A percentile compares a stretch with the other conserved stretches of the same genome.
phyloP scores from a whole-genome alignment of 2,888 invertebrate species.

The Deilephila elpenor region DNA sequence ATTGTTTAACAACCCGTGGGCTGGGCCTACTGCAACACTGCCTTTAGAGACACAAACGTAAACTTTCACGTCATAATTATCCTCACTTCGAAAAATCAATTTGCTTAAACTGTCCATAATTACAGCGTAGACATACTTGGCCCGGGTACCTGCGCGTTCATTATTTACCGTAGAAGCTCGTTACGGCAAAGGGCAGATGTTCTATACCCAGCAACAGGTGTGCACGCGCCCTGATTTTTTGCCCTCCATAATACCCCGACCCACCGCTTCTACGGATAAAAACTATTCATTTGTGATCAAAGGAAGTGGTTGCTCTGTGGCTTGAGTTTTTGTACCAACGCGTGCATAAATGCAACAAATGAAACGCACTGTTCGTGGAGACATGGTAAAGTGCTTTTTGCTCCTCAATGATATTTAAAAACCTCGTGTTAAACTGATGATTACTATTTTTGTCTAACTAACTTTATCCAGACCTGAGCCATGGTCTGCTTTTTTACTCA shows the following conservation, averaged over 20 bases:
- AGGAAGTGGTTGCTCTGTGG: slow-evolving; percentile 31
- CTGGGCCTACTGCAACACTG: background rate
- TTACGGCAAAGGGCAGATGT: slow-evolving; percentile 66
- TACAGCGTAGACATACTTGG: background rate
- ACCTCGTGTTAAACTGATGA: too few relatives aligned
- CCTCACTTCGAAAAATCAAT: background rate
- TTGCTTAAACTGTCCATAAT: slow-evolving; percentile 12
- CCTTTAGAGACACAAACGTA: background rate
- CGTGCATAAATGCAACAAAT: background rate
- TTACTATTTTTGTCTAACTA: too few relatives aligned
- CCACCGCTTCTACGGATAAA: slow-evolving; percentile 17
- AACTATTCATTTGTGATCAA: slow-evolving; percentile 21
- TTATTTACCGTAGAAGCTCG: slow-evolving; percentile 49
- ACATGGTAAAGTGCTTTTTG: background rate
- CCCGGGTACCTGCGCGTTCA: slow-evolving; percentile 1
- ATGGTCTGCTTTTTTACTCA: too few relatives aligned
- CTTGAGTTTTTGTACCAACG: background rate
- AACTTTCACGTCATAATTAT: background rate
- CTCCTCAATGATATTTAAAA: too few relatives aligned
- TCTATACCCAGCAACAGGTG: slow-evolving; percentile 63
- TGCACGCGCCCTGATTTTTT: slow-evolving; percentile 60
- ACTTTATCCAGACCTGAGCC: too few relatives aligned
- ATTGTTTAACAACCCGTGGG: too few relatives aligned
- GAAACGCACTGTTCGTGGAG: background rate
- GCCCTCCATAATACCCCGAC: slow-evolving; percentile 17